Evolutionary conservation across 2,113 vertebrate genomes (phyloP).

Genomic region (Thinocorus orbignyianus): DNA sequence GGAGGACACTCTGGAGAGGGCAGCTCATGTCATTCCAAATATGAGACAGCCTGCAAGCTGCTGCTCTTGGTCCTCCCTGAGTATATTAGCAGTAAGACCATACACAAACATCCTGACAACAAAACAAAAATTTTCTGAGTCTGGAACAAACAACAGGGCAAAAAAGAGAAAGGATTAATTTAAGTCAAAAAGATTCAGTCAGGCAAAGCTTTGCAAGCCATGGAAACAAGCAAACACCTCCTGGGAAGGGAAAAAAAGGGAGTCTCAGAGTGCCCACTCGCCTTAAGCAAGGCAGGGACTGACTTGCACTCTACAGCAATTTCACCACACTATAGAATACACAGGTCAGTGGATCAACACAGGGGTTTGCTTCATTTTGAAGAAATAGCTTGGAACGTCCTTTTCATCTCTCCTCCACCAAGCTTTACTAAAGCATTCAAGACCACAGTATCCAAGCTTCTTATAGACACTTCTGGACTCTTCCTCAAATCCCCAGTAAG

Average conservation of each 20-base stretch:
- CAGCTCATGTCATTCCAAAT: not conserved
- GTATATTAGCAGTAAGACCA: not conserved
- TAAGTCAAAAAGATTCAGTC: not conserved
- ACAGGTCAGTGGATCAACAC: not conserved
- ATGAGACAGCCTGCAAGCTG: not conserved
- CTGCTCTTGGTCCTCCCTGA: not conserved
- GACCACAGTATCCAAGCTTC: not conserved
- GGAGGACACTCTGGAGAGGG: not conserved
- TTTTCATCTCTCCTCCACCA: not conserved
- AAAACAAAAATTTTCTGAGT: not conserved
- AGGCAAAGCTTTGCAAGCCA: not conserved
- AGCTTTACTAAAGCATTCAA: not conserved
- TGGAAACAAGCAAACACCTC: not conserved
- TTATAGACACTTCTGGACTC: accelerated
- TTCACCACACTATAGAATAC: not conserved
- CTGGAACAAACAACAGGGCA: not conserved
- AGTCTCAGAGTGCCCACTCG: not conserved
- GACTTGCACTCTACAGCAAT: not conserved
- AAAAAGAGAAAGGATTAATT: not conserved
- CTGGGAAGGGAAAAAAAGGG: not conserved
- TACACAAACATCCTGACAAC: not conserved
- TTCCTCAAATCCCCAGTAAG: not conserved
- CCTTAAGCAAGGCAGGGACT: not conserved
- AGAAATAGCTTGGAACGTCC: not conserved
- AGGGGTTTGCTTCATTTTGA: not conserved